phyloP scores from a whole-genome alignment of 2,797 vertebrate species.

The Capromys pilorides region DNA sequence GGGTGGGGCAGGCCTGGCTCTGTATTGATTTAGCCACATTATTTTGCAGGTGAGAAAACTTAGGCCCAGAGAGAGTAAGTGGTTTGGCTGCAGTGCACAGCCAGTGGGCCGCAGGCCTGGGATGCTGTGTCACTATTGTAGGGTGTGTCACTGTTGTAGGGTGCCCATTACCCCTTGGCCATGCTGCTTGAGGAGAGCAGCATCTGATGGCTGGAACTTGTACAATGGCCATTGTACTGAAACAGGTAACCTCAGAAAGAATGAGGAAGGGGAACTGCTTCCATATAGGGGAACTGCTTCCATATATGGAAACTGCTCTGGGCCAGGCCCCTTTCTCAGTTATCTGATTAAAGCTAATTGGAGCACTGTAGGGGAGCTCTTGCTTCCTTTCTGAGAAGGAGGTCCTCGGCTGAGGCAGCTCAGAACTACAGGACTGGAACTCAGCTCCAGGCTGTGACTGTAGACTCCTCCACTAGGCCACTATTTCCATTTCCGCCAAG shows the following conservation, averaged over 20 bases:
- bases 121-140: rapidly evolving
- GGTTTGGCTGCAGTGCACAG: neutral
- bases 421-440: neutral
- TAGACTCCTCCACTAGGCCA: neutral
- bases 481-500: neutral
- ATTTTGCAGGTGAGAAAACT: neutral
- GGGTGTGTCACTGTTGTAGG: neutral
- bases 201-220: neutral
- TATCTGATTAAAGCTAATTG: neutral
- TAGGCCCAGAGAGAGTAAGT: neutral
- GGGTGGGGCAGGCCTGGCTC: neutral
- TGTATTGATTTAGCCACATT: neutral
- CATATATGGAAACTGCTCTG: neutral
- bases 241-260: neutral
- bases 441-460: neutral
- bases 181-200: neutral
- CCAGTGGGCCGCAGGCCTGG: neutral
- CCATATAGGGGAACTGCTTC: neutral
- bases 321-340: neutral
- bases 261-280: neutral
- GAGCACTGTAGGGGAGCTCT: neutral
- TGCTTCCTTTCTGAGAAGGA: neutral
- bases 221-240: neutral
- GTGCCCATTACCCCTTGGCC: rapidly evolving
- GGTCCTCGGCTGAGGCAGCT: too few relatives aligned